Evolutionary conservation across 2,797 vertebrate genomes (phyloP).

Genomic region (Hypotaenidia okinawae): DNA sequence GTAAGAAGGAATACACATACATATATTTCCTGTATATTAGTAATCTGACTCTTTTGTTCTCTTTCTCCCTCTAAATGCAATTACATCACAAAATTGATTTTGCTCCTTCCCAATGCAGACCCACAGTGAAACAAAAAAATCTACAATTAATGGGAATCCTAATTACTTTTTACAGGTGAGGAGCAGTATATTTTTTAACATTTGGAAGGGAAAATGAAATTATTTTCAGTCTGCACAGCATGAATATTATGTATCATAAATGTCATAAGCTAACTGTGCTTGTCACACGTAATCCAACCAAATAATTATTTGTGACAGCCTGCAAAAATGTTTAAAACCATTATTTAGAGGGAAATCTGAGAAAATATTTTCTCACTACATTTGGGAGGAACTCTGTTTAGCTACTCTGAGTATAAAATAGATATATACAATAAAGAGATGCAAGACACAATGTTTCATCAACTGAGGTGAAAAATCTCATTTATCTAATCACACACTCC

Average conservation of each 20-base stretch:
- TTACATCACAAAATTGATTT: constrained; percentile 34
- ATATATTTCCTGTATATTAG: constrained; percentile 37
- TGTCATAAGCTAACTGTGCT: constrained; percentile 35
- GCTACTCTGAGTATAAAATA: neutral
- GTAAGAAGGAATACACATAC: neutral
- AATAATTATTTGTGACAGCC: constrained; percentile 34
- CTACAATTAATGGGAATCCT: neutral
- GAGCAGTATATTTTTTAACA: neutral
- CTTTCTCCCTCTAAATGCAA: constrained; percentile 22
- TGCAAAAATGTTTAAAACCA: constrained; percentile 5
- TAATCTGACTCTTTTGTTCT: constrained; percentile 36
- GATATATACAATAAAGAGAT: neutral
- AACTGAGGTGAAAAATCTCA: constrained; percentile 2
- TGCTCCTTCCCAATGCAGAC: neutral
- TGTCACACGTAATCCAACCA: constrained; percentile 13
- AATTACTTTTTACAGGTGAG: neutral
- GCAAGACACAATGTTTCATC: neutral
- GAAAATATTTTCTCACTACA: neutral
- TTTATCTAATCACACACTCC: neutral
- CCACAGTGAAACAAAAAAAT: neutral
- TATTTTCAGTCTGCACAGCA: neutral
- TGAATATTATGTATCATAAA: neutral
- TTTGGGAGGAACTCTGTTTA: neutral
- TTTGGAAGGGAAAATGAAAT: neutral
- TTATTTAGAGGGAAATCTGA: neutral